Evolutionary conservation across 1,140 invertebrate genomes (phyloP).

Genomic region (Bombus waltoni): DNA sequence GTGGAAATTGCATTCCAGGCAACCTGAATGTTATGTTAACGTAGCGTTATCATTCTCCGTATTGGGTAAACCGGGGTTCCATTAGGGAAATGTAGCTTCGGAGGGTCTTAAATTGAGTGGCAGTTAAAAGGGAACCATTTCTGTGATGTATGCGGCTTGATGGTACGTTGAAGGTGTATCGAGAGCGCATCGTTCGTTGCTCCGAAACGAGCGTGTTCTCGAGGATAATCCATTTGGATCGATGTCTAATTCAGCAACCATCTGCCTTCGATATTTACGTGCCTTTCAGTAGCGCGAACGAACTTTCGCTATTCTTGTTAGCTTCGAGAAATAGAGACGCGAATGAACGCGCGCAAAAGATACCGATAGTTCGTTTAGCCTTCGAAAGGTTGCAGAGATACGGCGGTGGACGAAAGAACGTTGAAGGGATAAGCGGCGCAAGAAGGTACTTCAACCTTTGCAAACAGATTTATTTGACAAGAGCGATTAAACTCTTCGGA

Average conservation of each 20-base stretch:
- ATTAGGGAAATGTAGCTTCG: conserved; percentile 24
- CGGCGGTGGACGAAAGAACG: neutral
- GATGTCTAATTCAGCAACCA: conserved; percentile 21
- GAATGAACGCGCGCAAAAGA: neutral
- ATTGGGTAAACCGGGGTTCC: conserved; percentile 26
- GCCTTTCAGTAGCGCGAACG: neutral
- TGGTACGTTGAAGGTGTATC: conserved; percentile 18
- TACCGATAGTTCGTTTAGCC: neutral
- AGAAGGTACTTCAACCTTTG: no score
- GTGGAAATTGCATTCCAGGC: neutral
- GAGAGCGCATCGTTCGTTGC: neutral
- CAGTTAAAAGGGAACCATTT: conserved; percentile 37
- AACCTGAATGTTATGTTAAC: conserved; percentile 3
- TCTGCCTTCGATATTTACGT: neutral
- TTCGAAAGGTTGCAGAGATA: neutral
- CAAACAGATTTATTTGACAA: no score
- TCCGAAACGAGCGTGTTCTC: neutral
- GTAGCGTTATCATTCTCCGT: neutral
- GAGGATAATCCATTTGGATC: conserved; percentile 21
- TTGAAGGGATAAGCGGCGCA: no score
- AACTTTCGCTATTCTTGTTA: neutral
- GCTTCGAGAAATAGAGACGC: neutral
- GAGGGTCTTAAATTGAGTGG: conserved; percentile 38
- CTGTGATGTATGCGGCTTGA: neutral
- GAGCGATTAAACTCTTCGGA: no score